Evolutionary conservation across 2,888 invertebrate species (phyloP), one percentile per base, ranked within the genome.

Genomic region (Eupithecia inturbata): DNA sequence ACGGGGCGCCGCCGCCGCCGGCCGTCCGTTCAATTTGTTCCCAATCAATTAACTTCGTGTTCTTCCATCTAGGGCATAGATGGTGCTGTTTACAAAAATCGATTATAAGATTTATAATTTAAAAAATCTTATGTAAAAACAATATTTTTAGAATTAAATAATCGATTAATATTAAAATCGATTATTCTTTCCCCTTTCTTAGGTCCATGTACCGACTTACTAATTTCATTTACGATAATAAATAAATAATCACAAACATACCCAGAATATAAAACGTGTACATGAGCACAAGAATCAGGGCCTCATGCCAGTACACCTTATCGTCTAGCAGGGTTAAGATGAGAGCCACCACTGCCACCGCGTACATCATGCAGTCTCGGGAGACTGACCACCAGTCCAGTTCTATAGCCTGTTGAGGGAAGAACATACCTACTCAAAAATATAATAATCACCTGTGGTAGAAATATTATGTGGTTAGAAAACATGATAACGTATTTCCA

Each of bases 321-420:
- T 96, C 96, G 84, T 97, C 97, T 53, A 96, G 92, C 57, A 98
- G 92, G 16, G 96, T 95, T 68, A 95, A 87, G 79, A 97, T 96
- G 28, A 97, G 95, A 4, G 96, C 94, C 36, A 96, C 89, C 36
- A 97, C 97, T 2, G 97, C 96, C 49, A 97, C 87, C 1, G 96
- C 96, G 84, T 97, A 97, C 92, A 96, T 96, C 77, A 96, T 82
- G 83, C 96, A 96, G 88, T 97, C 97, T 72, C 97, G 94, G 12
- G 96, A 96, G 69, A 97, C 95, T 1, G 97, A 96, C 96, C 96
- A 97, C 97, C 97, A 96, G 88, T 97, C 96, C 81, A 97, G 88
- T 68, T 96, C 95, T 78, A 97, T 91, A 33, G 95, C 95, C 97
- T 97, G 85, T 19, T 4, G 31, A 62, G 26, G 26, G 14, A 57